phyloP scores from a whole-genome alignment of 1,140 invertebrate species.

The Chrysoperla carnea region DNA sequence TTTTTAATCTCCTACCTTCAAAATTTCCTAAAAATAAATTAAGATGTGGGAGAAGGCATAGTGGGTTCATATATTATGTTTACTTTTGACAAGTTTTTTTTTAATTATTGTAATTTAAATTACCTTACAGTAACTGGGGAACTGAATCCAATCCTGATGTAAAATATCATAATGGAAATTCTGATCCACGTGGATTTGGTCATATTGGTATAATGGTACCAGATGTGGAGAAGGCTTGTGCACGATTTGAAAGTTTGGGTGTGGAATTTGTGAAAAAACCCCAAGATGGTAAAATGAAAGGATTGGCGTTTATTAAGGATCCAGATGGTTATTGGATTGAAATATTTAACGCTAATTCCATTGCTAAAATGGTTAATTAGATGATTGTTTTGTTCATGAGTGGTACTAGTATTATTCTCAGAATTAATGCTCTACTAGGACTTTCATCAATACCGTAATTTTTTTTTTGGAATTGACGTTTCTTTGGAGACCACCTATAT shows the following conservation, averaged over 20 bases:
- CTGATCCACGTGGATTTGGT: slow-evolving; percentile 77
- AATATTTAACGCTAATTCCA: slow-evolving; percentile 53
- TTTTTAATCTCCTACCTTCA: too few species aligned
- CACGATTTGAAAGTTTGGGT: slow-evolving; percentile 64
- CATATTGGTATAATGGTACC: slow-evolving; percentile 84
- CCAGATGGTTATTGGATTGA: slow-evolving; percentile 96
- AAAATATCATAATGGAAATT: slow-evolving; percentile 80
- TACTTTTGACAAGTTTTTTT: too few species aligned
- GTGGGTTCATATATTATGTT: not conserved
- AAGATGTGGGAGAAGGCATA: not conserved
- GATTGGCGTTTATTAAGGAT: slow-evolving; percentile 84
- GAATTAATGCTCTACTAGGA: not conserved
- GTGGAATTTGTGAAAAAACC: slow-evolving; percentile 84
- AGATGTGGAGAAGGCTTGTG: slow-evolving; percentile 72
- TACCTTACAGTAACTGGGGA: slow-evolving; percentile 93
- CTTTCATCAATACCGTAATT: not conserved
- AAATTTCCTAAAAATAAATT: too few species aligned
- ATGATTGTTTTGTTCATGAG: not conserved
- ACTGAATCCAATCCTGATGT: slow-evolving; percentile 66
- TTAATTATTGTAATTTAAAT: too few species aligned
- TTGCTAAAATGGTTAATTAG: slow-evolving; percentile 17
- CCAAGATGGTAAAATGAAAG: slow-evolving; percentile 84
- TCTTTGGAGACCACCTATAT: too few species aligned
- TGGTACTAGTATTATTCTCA: too few species aligned
- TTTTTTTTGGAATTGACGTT: not conserved